Conservation (phyloP, 2,797 vertebrate genomes). For the Betta splendens region DNA sequence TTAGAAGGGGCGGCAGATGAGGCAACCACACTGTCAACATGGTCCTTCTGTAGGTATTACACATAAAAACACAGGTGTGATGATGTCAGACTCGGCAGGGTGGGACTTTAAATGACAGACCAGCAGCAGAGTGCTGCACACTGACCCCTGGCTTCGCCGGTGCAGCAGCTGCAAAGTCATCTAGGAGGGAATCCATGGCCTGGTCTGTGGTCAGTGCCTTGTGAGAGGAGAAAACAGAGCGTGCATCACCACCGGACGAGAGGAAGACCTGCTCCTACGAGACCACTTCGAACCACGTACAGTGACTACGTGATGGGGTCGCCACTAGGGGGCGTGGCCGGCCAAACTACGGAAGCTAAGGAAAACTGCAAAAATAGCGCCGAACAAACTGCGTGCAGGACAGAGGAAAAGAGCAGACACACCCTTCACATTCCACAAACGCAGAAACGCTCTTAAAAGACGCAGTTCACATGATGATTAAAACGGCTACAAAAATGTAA, state of each 20-base stretch:
- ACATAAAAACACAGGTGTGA: neutral
- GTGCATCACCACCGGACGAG: neutral
- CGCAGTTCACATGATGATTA: neutral
- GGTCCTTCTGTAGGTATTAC: conserved; percentile 39
- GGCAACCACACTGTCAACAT: conserved; percentile 33
- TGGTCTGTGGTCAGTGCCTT: conserved; percentile 77
- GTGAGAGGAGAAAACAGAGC: conserved; percentile 37
- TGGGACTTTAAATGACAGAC: neutral
- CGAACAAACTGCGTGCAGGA: conserved; percentile 51
- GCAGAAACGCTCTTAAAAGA: conserved; percentile 1
- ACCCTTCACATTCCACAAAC: conserved; percentile 68
- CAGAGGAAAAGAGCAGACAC: conserved; percentile 77
- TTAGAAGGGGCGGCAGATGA: conserved; percentile 55
- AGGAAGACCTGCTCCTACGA: neutral
- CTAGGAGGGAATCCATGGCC: conserved; percentile 74
- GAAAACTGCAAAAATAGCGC: conserved; percentile 47
- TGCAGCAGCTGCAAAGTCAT: conserved; percentile 63
- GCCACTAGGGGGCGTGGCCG: conserved; percentile 71
- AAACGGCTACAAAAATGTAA: neutral
- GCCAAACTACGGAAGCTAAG: conserved; percentile 18
- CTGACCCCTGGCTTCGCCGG: conserved; percentile 62
- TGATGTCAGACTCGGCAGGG: neutral
- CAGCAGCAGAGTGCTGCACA: conserved; percentile 19
- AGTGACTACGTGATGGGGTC: neutral
- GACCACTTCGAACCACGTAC: neutral